Conservation (phyloP, 2,797 vertebrate genomes). For the Loris lydekkerianus region DNA sequence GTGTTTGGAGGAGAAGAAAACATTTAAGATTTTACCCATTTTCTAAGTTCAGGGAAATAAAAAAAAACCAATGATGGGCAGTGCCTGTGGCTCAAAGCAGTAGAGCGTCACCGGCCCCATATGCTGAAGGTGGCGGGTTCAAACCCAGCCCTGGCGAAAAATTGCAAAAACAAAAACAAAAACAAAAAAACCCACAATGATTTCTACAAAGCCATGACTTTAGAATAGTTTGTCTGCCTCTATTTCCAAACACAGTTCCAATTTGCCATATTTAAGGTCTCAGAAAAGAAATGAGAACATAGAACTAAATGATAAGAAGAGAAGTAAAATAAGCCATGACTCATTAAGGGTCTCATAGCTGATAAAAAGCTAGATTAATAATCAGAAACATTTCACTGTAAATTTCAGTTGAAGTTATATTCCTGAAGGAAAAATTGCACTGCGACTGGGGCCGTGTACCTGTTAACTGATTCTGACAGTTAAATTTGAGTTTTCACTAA, state of each 20-base stretch:
- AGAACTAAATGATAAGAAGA: conserved; percentile 11
- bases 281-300: not conserved
- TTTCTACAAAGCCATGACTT: not conserved
- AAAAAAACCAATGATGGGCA: not conserved
- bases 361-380: not conserved
- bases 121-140: too few species aligned
- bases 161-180: too few species aligned
- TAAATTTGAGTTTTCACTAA: conserved; percentile 62
- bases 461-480: not conserved
- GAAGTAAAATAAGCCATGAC: not conserved
- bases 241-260: not conserved
- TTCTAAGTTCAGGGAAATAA: not conserved
- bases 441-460: fast-evolving
- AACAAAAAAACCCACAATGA: not conserved
- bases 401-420: not conserved
- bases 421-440: not conserved
- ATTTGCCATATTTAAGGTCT: not conserved
- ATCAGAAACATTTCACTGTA: not conserved
- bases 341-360: not conserved
- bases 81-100: too few species aligned
- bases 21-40: conserved; percentile 19
- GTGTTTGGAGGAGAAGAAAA: not conserved
- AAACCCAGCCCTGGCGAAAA: too few species aligned
- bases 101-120: too few species aligned
- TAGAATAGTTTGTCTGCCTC: not conserved